Evolutionary conservation across 2,888 invertebrate species (phyloP).

Genomic region (Drosophila paramelanica): DNA sequence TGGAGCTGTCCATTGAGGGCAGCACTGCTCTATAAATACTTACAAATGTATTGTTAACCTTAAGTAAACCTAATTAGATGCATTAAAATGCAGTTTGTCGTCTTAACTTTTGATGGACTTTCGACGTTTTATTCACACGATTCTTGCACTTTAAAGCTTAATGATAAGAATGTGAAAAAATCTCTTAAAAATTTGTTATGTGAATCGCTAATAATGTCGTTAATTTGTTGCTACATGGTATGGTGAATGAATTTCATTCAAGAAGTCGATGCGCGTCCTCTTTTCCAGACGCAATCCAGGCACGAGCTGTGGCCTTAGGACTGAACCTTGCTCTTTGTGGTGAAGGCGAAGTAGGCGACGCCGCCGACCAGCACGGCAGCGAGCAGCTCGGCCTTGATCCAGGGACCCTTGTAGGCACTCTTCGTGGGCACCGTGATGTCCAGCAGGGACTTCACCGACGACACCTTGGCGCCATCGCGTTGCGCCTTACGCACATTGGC

Average conservation of each 20-base stretch:
- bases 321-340: constrained; percentile 92
- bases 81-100: constrained; percentile 37
- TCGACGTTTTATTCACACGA: constrained; percentile 49
- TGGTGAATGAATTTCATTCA: constrained; percentile 85
- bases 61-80: constrained; percentile 38
- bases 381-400: constrained; percentile 96
- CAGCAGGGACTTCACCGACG: constrained; percentile 88
- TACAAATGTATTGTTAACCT: constrained; percentile 39
- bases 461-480: constrained; percentile 89
- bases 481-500: constrained; percentile 93
- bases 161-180: constrained; percentile 47
- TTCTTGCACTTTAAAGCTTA: constrained; percentile 34
- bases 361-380: constrained; percentile 91
- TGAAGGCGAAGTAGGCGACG: constrained; percentile 94
- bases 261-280: constrained; percentile 24
- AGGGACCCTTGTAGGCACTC: constrained; percentile 95
- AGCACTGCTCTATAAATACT: constrained; percentile 6
- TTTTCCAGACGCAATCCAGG: neutral
- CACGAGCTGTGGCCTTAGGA: constrained; percentile 86
- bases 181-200: constrained; percentile 32
- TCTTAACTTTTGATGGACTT: constrained; percentile 27
- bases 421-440: constrained; percentile 90
- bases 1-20: constrained; percentile 43
- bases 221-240: constrained; percentile 61
- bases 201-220: constrained; percentile 40